A percentile compares a stretch with the other conserved stretches of the same genome.
These are phyloP conservation scores for Galerucella nymphaeae DNA, from an alignment of 2,888 invertebrate species.

Conservation along the genomic window DNA sequence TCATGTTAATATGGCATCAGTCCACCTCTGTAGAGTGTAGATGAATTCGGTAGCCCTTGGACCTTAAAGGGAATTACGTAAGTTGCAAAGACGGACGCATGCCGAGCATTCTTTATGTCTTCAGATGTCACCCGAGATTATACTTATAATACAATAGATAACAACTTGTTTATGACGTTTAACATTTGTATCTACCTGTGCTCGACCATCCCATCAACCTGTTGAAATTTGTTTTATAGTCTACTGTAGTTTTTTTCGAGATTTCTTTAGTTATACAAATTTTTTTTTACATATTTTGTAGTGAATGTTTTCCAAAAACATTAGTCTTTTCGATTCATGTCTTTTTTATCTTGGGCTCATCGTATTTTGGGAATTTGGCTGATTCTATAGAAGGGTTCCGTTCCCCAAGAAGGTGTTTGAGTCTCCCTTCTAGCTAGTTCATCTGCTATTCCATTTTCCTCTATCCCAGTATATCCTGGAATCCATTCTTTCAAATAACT, in stretches of 20 bases:
- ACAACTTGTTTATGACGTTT: slow-evolving; percentile 62
- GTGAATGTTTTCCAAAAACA: too few species aligned
- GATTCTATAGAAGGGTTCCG: too few species aligned
- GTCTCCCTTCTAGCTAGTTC: too few species aligned
- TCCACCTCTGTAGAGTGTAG: slow-evolving; percentile 22
- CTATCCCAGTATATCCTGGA: too few species aligned
- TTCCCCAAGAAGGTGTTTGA: too few species aligned
- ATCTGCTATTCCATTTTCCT: too few species aligned
- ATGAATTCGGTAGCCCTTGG: slow-evolving; percentile 45
- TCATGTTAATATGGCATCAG: neutral
- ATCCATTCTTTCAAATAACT: too few species aligned
- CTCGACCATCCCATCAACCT: slow-evolving; percentile 46
- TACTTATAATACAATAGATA: slow-evolving; percentile 60
- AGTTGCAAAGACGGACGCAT: slow-evolving; percentile 51
- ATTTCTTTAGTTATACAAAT: too few species aligned
- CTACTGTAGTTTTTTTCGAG: slow-evolving; percentile 2
- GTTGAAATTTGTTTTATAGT: slow-evolving; percentile 51
- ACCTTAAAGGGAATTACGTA: slow-evolving; percentile 33
- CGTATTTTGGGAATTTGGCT: too few species aligned
- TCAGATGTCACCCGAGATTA: slow-evolving; percentile 61
- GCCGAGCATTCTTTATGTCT: slow-evolving; percentile 58
- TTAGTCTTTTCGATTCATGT: too few species aligned
- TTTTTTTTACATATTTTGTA: too few species aligned
- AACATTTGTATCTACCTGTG: slow-evolving; percentile 55
- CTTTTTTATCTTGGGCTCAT: too few species aligned